Percentiles rank a stretch among this genome's conserved stretches.
These are phyloP conservation scores for Meganola albula DNA, from an alignment of 2,888 invertebrate genomes.

Conservation along the genomic window DNA sequence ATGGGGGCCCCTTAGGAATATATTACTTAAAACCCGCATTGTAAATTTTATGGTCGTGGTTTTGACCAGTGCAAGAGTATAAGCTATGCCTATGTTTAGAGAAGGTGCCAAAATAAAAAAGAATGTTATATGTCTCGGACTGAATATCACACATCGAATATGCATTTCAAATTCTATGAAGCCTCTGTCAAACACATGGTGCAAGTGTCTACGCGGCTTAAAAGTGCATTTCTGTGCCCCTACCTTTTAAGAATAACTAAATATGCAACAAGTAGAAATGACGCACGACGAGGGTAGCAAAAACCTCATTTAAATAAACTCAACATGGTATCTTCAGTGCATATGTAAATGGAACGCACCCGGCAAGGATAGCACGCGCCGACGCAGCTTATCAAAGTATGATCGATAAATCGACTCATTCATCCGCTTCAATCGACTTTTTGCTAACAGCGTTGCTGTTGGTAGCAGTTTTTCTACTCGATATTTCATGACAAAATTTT, in stretches of 20 bases:
- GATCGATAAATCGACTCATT: slow-evolving; percentile 36
- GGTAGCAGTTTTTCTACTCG: too few species aligned
- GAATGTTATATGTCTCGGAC: too few species aligned
- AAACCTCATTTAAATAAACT: slow-evolving; percentile 52
- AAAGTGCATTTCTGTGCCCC: too few species aligned
- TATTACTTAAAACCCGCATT: slow-evolving; percentile 41
- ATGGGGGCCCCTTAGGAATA: slow-evolving; percentile 46
- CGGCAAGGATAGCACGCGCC: slow-evolving; percentile 34
- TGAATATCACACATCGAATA: too few species aligned
- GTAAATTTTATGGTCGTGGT: slow-evolving; percentile 24
- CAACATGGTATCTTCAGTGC: slow-evolving; percentile 41
- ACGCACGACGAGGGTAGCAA: slow-evolving; percentile 38
- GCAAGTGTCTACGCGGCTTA: too few species aligned
- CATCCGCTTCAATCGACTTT: slow-evolving; percentile 33
- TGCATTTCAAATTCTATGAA: too few species aligned
- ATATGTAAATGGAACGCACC: slow-evolving; percentile 44
- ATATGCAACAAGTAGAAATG: too few species aligned
- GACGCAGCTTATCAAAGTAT: slow-evolving; percentile 21
- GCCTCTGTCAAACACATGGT: too few species aligned
- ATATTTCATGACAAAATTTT: too few species aligned
- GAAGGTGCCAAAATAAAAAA: too few species aligned
- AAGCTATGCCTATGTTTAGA: too few species aligned
- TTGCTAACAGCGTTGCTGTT: slow-evolving; percentile 14
- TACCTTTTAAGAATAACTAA: too few species aligned
- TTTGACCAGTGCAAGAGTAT: slow-evolving; percentile 14